A percentile compares a stretch with the other conserved stretches of the same genome.
These are phyloP conservation scores for Columba janthina DNA, from an alignment of 2,113 vertebrate genomes.

Conservation along the genomic window DNA sequence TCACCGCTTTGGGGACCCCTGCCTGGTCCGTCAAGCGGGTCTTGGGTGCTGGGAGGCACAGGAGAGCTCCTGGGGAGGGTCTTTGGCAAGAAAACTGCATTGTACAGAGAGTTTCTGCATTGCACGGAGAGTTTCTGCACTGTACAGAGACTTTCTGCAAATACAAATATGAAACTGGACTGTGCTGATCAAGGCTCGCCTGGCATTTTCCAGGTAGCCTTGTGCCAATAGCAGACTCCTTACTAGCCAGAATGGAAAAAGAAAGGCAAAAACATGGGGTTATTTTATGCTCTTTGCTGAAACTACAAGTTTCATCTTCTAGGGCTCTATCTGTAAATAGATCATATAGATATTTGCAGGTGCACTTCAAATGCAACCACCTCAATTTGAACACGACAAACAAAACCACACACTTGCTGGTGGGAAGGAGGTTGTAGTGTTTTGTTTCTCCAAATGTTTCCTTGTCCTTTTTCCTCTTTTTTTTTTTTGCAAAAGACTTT, in stretches of 20 bases:
- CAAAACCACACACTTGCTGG: neutral
- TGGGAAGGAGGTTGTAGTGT: neutral
- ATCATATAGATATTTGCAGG: neutral
- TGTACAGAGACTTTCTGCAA: neutral
- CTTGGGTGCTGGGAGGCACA: neutral
- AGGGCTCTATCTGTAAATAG: neutral
- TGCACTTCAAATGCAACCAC: slow-evolving; percentile 15
- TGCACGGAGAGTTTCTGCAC: neutral
- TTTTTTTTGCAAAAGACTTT: neutral
- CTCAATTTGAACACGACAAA: neutral
- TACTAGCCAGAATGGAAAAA: neutral
- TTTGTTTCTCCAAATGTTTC: neutral
- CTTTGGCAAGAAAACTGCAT: neutral
- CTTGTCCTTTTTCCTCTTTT: neutral
- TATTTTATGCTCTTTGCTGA: slow-evolving; percentile 13
- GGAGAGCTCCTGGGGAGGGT: neutral
- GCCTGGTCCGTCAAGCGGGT: neutral
- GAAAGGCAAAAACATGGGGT: neutral
- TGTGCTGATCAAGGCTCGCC: neutral
- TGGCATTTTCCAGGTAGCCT: neutral
- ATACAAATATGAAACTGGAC: neutral
- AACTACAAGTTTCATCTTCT: neutral
- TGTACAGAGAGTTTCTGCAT: neutral
- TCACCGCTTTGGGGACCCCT: neutral
- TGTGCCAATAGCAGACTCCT: neutral